These are phyloP conservation scores for Grapholita molesta DNA, from an alignment of 1,140 invertebrate genomes.

Conservation along the genomic window DNA sequence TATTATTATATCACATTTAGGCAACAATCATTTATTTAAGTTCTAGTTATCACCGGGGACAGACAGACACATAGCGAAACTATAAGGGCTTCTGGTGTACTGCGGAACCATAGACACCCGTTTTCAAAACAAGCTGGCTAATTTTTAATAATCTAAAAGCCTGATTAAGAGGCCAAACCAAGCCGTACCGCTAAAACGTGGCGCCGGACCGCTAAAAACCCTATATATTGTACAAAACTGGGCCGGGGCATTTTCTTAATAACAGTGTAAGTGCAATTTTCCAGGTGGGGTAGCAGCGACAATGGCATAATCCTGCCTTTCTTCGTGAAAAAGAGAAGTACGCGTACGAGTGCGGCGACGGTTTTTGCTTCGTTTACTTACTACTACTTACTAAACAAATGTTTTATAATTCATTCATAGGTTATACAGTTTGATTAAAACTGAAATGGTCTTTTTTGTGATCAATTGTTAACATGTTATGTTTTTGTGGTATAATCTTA, in stretches of 20 bases:
- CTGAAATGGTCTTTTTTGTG: too few relatives aligned
- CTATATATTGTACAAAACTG: conserved; percentile 14
- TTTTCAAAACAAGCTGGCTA: neutral
- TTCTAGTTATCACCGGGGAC: too few relatives aligned
- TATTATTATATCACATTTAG: too few relatives aligned
- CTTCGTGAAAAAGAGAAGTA: neutral
- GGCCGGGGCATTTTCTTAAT: conserved; percentile 21
- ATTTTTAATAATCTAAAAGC: conserved; percentile 10
- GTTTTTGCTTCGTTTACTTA: neutral
- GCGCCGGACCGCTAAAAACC: conserved; percentile 6
- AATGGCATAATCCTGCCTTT: conserved; percentile 23
- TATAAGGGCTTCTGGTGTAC: neutral
- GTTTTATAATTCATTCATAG: too few relatives aligned
- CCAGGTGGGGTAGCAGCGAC: conserved; percentile 19
- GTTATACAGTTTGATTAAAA: too few relatives aligned
- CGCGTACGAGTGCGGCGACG: neutral
- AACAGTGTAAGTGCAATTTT: conserved; percentile 24
- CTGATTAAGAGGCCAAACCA: neutral
- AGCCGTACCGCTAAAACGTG: neutral
- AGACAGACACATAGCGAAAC: too few relatives aligned
- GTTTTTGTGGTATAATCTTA: too few relatives aligned
- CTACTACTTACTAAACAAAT: too few relatives aligned
- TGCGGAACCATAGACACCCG: too few relatives aligned
- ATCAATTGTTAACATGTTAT: too few relatives aligned
- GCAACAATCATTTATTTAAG: too few relatives aligned